Percentiles rank a stretch among this genome's conserved stretches.
These are phyloP conservation scores for Ceratosolen solmsi DNA, from an alignment of 1,140 invertebrate genomes.

Conservation along the genomic window DNA sequence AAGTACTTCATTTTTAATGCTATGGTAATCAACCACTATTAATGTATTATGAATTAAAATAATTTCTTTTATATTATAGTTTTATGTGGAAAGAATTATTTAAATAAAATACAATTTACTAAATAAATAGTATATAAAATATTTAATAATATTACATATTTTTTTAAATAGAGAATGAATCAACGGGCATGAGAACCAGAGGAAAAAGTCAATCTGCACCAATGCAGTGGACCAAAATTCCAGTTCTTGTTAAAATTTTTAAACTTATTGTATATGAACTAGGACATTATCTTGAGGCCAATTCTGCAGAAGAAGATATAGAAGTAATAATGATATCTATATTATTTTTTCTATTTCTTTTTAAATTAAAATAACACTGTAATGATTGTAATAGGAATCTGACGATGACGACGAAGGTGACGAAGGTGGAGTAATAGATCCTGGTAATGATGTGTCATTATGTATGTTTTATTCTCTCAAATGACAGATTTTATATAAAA, in stretches of 20 bases:
- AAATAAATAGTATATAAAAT: neutral
- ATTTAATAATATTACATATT: neutral
- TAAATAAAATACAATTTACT: neutral
- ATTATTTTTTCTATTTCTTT: neutral
- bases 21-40: neutral
- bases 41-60: conserved; percentile 5
- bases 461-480: conserved; percentile 56
- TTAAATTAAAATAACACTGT: neutral
- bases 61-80: neutral
- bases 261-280: conserved; percentile 76
- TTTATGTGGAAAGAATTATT: too few species aligned
- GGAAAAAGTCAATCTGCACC: conserved; percentile 68
- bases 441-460: conserved; percentile 61
- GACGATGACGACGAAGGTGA: conserved; percentile 70
- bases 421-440: conserved; percentile 63
- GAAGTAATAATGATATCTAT: conserved; percentile 53
- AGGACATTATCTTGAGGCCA: conserved; percentile 70
- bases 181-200: conserved; percentile 70
- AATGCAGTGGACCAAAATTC: conserved; percentile 72
- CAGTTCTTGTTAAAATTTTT: conserved; percentile 76
- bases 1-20: conserved; percentile 5
- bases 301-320: conserved; percentile 55
- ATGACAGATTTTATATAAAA: conserved; percentile 38
- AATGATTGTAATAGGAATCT: conserved; percentile 59
- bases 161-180: conserved; percentile 59